phyloP scores from a whole-genome alignment of 2,113 vertebrate species.

The Canis aureus region DNA sequence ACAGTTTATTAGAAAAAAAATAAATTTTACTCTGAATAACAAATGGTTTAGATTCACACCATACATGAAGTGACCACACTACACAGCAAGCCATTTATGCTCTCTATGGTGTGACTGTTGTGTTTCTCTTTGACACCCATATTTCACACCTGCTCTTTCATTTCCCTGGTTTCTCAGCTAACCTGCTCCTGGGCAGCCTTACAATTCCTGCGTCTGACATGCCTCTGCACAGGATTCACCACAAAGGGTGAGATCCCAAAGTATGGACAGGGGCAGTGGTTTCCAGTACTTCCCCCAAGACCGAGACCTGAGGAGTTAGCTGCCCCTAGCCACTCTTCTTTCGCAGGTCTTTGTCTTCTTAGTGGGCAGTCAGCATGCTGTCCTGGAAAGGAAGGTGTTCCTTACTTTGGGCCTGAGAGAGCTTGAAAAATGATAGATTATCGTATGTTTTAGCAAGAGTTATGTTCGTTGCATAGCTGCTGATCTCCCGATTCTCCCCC shows the following conservation, averaged over 20 bases:
- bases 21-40: background rate
- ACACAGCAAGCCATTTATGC: background rate
- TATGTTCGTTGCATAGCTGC: background rate
- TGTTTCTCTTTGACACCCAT: background rate
- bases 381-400: background rate
- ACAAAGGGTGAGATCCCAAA: background rate
- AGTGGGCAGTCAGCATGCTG: background rate
- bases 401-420: background rate
- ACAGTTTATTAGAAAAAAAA: background rate
- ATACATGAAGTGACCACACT: background rate
- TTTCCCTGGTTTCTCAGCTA: background rate
- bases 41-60: background rate
- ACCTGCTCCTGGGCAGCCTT: background rate
- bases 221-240: background rate
- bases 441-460: background rate
- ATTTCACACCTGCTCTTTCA: background rate
- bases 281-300: background rate
- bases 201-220: background rate
- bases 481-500: background rate
- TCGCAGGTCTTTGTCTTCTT: background rate
- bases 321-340: background rate
- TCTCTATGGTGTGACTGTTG: background rate
- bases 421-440: background rate
- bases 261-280: fast-evolving
- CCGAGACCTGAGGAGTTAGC: background rate